phyloP scores from a whole-genome alignment of 2,888 invertebrate genomes.

The Belgica antarctica region DNA sequence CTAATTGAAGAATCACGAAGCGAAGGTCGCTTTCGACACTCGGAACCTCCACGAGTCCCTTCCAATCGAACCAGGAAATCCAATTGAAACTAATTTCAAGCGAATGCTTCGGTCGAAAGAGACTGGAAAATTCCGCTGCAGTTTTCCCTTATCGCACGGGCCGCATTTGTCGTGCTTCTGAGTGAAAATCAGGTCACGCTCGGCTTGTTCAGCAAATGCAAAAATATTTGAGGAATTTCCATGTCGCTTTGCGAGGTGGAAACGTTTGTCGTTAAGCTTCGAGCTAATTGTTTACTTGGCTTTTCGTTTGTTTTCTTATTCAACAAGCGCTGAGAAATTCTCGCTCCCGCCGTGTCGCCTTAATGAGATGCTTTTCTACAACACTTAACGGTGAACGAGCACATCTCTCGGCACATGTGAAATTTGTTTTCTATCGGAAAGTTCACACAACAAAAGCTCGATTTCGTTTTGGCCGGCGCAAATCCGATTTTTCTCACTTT shows the following conservation, averaged over 20 bases:
- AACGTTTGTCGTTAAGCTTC: background rate
- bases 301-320: background rate
- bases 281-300: constrained; percentile 15
- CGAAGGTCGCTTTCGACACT: too few species aligned
- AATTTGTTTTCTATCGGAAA: background rate
- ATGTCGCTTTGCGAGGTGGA: background rate
- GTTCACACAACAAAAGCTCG: background rate
- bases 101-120: constrained; percentile 5
- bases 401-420: too few species aligned
- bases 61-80: constrained; percentile 3
- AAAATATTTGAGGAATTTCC: constrained; percentile 17
- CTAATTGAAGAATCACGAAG: too few species aligned
- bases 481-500: too few species aligned
- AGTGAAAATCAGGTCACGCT: constrained; percentile 25
- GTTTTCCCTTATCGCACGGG: constrained; percentile 7
- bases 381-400: background rate
- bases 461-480: background rate
- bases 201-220: constrained; percentile 11
- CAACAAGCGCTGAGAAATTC: background rate
- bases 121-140: constrained; percentile 11
- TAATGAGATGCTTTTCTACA: background rate
- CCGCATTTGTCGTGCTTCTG: constrained; percentile 17
- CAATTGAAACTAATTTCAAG: too few species aligned
- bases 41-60: background rate
- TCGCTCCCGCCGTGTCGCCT: background rate